Evolutionary conservation across 1,140 invertebrate genomes (phyloP).

Genomic region (Tetramorium simillimum): DNA sequence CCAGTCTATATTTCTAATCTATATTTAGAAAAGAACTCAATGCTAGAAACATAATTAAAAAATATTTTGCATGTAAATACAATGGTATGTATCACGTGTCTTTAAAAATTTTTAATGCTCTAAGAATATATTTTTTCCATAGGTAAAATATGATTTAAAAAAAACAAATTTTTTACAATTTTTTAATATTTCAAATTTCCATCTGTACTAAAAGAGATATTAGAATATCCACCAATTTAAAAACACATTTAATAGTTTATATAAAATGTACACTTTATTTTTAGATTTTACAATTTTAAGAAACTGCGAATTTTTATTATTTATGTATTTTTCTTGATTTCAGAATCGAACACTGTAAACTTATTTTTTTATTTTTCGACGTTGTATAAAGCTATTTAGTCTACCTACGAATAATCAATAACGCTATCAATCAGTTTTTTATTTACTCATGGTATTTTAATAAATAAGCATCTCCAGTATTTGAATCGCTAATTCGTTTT

Average conservation of each 20-base stretch:
- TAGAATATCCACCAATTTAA: not conserved
- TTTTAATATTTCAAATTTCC: not conserved
- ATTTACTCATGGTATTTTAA: slow-evolving; percentile 11
- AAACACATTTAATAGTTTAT: not conserved
- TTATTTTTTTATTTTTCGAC: not conserved
- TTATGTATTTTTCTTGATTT: not conserved
- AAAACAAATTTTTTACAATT: not conserved
- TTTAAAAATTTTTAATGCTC: not conserved
- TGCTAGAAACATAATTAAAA: not conserved
- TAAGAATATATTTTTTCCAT: not conserved
- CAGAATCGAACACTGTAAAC: not conserved
- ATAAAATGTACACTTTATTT: not conserved
- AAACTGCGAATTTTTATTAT: not conserved
- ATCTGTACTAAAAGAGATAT: too few relatives aligned
- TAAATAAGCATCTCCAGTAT: slow-evolving; percentile 1
- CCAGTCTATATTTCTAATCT: not conserved
- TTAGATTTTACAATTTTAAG: not conserved
- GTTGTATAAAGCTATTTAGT: not conserved
- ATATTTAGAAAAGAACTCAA: not conserved
- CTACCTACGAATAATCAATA: not conserved
- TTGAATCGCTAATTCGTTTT: not conserved
- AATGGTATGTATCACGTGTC: not conserved
- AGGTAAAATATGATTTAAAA: not conserved
- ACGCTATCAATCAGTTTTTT: not conserved
- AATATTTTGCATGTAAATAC: not conserved